These are phyloP conservation scores for Cheilosia vernalis DNA, from an alignment of 2,888 invertebrate species.

Conservation along the genomic window DNA sequence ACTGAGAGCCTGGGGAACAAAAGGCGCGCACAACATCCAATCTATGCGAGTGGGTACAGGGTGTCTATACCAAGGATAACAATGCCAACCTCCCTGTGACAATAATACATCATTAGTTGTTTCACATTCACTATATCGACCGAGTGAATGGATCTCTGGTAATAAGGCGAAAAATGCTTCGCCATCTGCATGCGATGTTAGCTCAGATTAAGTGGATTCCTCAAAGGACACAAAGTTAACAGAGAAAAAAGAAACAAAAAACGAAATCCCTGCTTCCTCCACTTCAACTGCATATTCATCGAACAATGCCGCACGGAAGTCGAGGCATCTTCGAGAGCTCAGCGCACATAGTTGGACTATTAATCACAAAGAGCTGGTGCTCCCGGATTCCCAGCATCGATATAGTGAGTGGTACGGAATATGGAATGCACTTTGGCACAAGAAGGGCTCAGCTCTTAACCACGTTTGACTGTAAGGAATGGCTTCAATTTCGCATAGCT, in stretches of 20 bases:
- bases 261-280: conserved; percentile 14
- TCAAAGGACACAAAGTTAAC: conserved; percentile 56
- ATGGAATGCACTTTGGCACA: conserved; percentile 60
- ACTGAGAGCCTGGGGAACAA: conserved; percentile 29
- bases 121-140: conserved; percentile 58
- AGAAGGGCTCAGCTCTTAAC: conserved; percentile 40
- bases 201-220: conserved; percentile 65
- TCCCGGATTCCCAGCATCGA: conserved; percentile 41
- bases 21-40: not conserved
- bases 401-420: conserved; percentile 42
- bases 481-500: conserved; percentile 46
- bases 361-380: conserved; percentile 62
- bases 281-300: conserved; percentile 16
- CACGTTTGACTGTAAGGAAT: conserved; percentile 72
- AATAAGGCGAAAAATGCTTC: conserved; percentile 45
- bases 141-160: conserved; percentile 28
- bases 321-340: conserved; percentile 41
- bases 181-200: conserved; percentile 56
- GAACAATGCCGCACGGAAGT: conserved; percentile 51
- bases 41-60: not conserved
- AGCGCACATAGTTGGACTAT: conserved; percentile 54
- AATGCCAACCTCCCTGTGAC: conserved; percentile 61
- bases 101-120: conserved; percentile 72
- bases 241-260: not conserved
- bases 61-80: conserved; percentile 41